These are phyloP conservation scores for Lates japonicus DNA, from an alignment of 2,797 vertebrate species.

Conservation along the genomic window DNA sequence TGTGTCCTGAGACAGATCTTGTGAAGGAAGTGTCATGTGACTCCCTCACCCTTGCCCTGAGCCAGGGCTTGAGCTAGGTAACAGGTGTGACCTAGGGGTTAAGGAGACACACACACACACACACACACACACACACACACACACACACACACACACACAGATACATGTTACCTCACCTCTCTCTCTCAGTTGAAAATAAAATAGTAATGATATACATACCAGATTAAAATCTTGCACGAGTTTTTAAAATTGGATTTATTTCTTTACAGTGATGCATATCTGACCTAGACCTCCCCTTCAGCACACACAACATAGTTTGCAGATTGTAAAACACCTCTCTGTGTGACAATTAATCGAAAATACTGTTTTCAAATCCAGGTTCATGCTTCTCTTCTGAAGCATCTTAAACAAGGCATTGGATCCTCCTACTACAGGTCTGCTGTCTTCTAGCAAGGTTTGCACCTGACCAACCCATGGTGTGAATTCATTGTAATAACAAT, in stretches of 20 bases:
- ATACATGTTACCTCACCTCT: neutral
- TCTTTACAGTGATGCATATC: neutral
- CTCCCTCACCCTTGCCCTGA: constrained; percentile 51
- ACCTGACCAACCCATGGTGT: neutral
- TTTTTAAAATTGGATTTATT: neutral
- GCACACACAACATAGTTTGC: neutral
- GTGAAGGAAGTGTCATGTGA: constrained; percentile 71
- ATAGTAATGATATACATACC: neutral
- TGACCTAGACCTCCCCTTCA: neutral
- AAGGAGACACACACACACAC: constrained; percentile 30
- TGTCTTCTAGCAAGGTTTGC: neutral
- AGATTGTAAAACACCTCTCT: neutral
- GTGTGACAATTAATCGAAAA: neutral
- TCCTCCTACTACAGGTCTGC: neutral
- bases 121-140: neutral
- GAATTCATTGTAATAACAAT: neutral
- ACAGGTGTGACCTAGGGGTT: constrained; percentile 83
- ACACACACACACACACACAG: neutral
- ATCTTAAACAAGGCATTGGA: neutral
- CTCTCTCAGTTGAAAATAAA: neutral
- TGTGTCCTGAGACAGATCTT: constrained; percentile 45
- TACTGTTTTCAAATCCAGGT: neutral
- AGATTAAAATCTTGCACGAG: neutral
- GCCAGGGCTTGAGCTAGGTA: constrained; percentile 66
- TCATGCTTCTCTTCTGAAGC: neutral